A percentile compares a stretch with the other conserved stretches of the same genome.
Conservation (phyloP, 2,888 invertebrate species). For the Siphlonurus alternatus region DNA sequence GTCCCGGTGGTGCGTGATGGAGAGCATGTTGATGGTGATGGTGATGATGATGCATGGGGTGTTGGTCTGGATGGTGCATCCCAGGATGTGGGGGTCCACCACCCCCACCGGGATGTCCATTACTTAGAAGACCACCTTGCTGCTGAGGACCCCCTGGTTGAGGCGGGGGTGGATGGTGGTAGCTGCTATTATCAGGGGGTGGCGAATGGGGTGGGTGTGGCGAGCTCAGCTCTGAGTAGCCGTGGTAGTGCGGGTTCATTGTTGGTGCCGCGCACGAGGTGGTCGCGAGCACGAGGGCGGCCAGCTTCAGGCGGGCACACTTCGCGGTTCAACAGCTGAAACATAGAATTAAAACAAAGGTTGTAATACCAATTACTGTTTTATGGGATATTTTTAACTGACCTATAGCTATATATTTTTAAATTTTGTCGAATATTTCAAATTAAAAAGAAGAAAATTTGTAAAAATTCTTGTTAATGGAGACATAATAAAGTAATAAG, state of each 20-base stretch:
- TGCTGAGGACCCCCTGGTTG: conserved; percentile 24
- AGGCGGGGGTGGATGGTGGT: conserved; percentile 27
- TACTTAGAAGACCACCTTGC: conserved; percentile 18
- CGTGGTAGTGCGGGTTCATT: conserved; percentile 85
- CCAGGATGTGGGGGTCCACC: conserved; percentile 7
- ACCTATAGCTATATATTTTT: no score
- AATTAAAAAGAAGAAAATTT: no score
- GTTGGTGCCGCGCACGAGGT: conserved; percentile 44
- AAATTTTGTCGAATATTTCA: no score
- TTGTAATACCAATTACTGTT: no score
- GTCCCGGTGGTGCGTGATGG: neutral
- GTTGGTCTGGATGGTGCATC: conserved; percentile 7
- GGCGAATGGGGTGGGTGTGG: conserved; percentile 37
- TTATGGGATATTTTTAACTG: no score
- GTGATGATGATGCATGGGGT: conserved; percentile 5
- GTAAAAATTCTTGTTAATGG: no score
- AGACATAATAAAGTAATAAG: no score
- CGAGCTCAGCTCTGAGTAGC: conserved; percentile 64
- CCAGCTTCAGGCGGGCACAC: conserved; percentile 41
- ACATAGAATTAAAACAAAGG: neutral
- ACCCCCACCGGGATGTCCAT: conserved; percentile 9
- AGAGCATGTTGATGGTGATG: conserved; percentile 5
- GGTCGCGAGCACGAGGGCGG: conserved; percentile 38
- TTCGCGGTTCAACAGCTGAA: neutral
- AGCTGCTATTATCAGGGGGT: conserved; percentile 36